Evolutionary conservation across 2,113 vertebrate species (phyloP).

Genomic region (Albula goreensis): DNA sequence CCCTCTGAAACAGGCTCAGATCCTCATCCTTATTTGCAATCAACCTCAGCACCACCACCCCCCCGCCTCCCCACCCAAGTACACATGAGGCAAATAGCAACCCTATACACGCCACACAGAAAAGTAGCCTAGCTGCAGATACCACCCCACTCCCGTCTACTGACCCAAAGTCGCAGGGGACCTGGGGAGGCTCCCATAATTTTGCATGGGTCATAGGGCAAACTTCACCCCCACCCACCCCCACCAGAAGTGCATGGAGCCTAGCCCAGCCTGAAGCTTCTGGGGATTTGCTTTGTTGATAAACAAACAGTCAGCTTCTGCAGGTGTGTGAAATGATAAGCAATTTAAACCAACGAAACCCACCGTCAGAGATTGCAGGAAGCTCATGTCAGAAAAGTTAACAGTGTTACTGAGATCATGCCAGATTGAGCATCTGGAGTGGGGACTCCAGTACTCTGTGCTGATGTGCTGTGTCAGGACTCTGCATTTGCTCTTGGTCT

Average conservation of each 20-base stretch:
- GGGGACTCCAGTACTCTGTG: not conserved
- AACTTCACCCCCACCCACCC: conserved; percentile 61
- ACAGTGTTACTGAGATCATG: no score
- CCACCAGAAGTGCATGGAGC: conserved; percentile 54
- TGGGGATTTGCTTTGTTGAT: conserved; percentile 40
- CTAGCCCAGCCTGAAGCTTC: conserved; percentile 52
- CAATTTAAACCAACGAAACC: no score
- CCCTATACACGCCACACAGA: not conserved
- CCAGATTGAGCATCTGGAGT: no score
- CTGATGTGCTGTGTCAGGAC: not conserved
- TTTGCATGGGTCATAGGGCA: conserved; percentile 65
- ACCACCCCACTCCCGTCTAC: conserved; percentile 46
- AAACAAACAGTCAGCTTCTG: no score
- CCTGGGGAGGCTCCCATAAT: conserved; percentile 55
- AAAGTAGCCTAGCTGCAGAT: conserved; percentile 42
- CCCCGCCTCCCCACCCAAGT: conserved; percentile 9
- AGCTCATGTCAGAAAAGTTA: no score
- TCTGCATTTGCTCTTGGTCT: not conserved
- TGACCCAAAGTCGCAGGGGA: conserved; percentile 38
- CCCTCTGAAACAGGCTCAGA: conserved; percentile 20
- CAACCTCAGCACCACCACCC: conserved; percentile 40
- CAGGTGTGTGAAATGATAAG: no score
- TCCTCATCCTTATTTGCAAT: not conserved
- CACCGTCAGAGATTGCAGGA: no score
- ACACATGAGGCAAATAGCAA: not conserved